Percentiles rank a stretch among this genome's conserved stretches.
Conservation (phyloP, 2,113 vertebrate genomes). For the Hepsetus odoe region DNA sequence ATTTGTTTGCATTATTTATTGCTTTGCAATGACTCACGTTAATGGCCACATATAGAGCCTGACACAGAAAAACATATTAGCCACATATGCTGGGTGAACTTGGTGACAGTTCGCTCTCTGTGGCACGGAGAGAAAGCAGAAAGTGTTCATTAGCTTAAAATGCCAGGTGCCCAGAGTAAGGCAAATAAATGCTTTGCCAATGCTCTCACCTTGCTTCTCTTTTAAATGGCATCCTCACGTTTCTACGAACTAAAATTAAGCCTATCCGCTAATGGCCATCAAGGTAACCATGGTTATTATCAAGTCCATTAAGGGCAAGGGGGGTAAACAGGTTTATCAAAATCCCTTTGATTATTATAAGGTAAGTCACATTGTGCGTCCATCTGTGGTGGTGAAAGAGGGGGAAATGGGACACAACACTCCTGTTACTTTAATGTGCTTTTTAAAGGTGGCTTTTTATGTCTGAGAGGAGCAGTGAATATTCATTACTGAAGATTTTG, state of each 20-base stretch:
- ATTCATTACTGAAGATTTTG: background rate
- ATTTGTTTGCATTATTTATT: background rate
- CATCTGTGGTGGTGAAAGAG: background rate
- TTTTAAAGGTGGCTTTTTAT: background rate
- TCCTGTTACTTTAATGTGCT: background rate
- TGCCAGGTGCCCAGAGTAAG: slow-evolving; percentile 1
- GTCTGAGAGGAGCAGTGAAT: background rate
- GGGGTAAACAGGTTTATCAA: slow-evolving; percentile 37
- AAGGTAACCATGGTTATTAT: slow-evolving; percentile 38
- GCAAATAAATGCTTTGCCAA: slow-evolving; percentile 27
- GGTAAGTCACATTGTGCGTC: slow-evolving; percentile 12
- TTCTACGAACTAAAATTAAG: slow-evolving; percentile 48
- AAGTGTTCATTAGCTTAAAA: slow-evolving; percentile 40
- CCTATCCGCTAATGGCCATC: slow-evolving; percentile 42
- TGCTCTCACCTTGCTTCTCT: slow-evolving; percentile 21
- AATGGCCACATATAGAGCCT: background rate
- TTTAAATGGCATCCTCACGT: slow-evolving; percentile 39
- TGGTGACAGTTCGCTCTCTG: slow-evolving; percentile 8
- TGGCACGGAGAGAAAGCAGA: background rate
- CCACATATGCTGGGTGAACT: slow-evolving; percentile 39
- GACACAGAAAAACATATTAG: slow-evolving; percentile 2
- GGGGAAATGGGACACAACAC: background rate
- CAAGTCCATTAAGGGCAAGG: slow-evolving; percentile 42
- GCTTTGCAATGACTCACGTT: background rate
- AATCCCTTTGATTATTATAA: slow-evolving; percentile 21